Base-by-base conservation (phyloP, 2,113 vertebrate species). In the Tauraco erythrolophus region DNA sequence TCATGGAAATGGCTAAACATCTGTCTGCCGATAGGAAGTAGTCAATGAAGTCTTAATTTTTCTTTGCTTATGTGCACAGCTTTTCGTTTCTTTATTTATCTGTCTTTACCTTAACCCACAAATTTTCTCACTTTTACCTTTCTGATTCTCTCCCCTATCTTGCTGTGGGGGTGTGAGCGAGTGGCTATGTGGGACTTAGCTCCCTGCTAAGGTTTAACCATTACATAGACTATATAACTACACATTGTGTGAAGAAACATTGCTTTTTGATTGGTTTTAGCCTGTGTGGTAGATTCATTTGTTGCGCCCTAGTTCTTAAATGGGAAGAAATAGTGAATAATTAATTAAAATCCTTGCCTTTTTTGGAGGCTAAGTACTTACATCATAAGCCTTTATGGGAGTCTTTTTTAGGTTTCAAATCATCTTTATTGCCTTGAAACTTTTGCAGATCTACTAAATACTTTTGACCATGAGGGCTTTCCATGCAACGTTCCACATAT, bases 51-150 rank as follows among this genome's bases (percentile, higher is more conserved):
- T 76, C 33, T 48, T 81, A 0, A 8, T 77, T 56, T 78, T 84
- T 11, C 6, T 68, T 65, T 75, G 12, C 45, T 77, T 51, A 16
- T 3, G 1, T 27, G 37, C 2, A 23, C 7, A 8, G 7, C 23
- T 82, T 80, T 85, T 57, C 6, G 43, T 75, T 56, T 66, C 53
- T 75, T 45, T 75, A 61, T 75, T 83, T 70, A 50, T 33, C 28
- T 43, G 22, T 60, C 17, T 89, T 84, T 54, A 35, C 17, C 19
- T 80, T 28, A 68, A 30, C 18, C 9, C 46, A 68, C 0, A 0
- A 64, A 6, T 84, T 87, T 62, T 82, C 46, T 89, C n/a, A 35
- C 19, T 69, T 81, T 58, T 23, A 57, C 25, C 27, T 7, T 37
- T 71, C 43, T 0, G 0, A 16, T 79, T 71, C 14, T 84, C 37